Evolutionary conservation across 35 echinoderm and acorn worm species (phyloP), one percentile per base, ranked within the genome.

Genomic region (Ptychodera flava): DNA sequence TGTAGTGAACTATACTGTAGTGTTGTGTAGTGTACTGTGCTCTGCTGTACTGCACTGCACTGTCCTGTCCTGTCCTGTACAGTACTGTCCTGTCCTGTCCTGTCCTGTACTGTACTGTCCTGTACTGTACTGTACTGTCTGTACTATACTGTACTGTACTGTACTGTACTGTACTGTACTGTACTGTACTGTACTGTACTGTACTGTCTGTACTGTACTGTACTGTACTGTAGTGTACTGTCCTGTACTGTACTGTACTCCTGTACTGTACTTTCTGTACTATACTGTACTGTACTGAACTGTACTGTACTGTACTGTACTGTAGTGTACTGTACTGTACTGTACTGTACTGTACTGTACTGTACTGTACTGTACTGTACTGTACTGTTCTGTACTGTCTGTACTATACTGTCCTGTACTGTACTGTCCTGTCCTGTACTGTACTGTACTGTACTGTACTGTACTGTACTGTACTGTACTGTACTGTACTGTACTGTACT

Each of bases 361-460:
- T 38, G 35, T 85, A 36, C 83, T 31, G 35, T 85, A 85, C 84
- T 64, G 35, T 85, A 85, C 35, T 29, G 84, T 31, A 85, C 37
- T 31, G 37, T 75, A 85, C 84, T 34, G 31, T 83, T 32, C 1
- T 37, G 83, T 84, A 84, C 35, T 84, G 35, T 37, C 83, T 37
- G 35, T 84, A 83, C 82, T 83, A 36, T 36, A 29, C 83, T 37
- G 34, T 85, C 0, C 34, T 85, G 83, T 85, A 45, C 83, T 85
- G 35, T 85, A 45, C 83, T 84, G 1, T 36, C 0, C 1, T 85
- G 29, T 45, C 2, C 36, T 64, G 37, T 85, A 85, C 83, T 85
- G 84, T 45, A 85, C 84, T 85, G 84, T 85, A 30, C 84, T 30
- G 84, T 64, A 12, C 84, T 85, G 84, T 85, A 85, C 84, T 31